Base-by-base conservation (phyloP, 2,797 vertebrate species). In the Acomys russatus region DNA sequence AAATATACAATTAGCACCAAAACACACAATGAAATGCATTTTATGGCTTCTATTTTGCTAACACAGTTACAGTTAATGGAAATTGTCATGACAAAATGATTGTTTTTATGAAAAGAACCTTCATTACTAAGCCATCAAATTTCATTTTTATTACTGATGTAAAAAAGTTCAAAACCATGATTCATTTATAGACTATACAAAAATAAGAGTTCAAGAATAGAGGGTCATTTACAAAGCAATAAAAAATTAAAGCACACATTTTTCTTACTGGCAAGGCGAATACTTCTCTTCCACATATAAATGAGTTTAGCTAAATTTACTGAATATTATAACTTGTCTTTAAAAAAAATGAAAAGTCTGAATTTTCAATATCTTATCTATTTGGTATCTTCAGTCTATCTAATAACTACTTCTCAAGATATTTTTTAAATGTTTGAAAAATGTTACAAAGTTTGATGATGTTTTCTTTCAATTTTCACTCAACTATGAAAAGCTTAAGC, bases 91-190 rank as follows among this genome's bases (percentile, higher is more conserved):
- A 97, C 76, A 97, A 88, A 97, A 94, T 10, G 0, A 95, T 64
- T 44, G 38, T 90, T 96, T 97, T 97, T 96, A 96, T 85, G 87
- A 97, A 97, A 94, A 97, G 88, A 95, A 92, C 11, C n/a, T 92
- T 96, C 5, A 82, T 49, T 76, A 97, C 96, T 97, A 98, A 90
- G 77, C 92, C 97, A 97, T 97, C 61, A 98, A 98, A 97, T 97
- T 96, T 97, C 82, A 96, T 91, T 98, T 98, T 97, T 97, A 98
- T 96, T 97, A 97, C 94, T 77, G 86, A 96, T 61, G 71, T 44
- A 98, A 97, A 98, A 98, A 93, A 96, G 54, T 97, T 97, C 84
- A 97, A 87, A 93, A 35, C 90, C 96, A 94, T 97, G 84, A 97
- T 96, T 97, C 33, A 93, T 88, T 97, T 94, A 96, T 90, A 97